phyloP scores from a whole-genome alignment of 1,140 invertebrate genomes.

The Drosophila tropicalis region DNA sequence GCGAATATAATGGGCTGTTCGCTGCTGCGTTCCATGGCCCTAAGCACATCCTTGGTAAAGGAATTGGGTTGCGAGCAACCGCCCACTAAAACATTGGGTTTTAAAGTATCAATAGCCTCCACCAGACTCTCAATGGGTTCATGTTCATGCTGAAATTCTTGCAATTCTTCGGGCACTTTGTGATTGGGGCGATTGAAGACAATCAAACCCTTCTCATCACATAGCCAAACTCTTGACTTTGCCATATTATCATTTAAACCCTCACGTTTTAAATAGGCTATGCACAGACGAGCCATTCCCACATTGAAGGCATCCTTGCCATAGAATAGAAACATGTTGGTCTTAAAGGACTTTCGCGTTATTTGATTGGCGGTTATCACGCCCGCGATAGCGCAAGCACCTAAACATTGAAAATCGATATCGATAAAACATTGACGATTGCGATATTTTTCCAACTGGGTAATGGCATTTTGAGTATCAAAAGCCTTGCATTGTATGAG shows the following conservation, averaged over 20 bases:
- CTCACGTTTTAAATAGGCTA: conserved; percentile 94
- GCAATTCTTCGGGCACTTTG: conserved; percentile 90
- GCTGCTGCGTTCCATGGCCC: conserved; percentile 87
- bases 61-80: conserved; percentile 92
- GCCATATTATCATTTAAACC: conserved; percentile 90
- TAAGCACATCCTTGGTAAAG: conserved; percentile 93
- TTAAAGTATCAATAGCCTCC: conserved; percentile 90
- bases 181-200: conserved; percentile 90
- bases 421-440: conserved; percentile 96
- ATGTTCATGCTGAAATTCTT: conserved; percentile 89
- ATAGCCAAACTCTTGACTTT: conserved; percentile 89
- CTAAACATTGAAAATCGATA: conserved; percentile 97
- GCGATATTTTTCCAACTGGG: conserved; percentile 93
- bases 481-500: conserved; percentile 98
- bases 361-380: conserved; percentile 92
- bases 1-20: conserved; percentile 94
- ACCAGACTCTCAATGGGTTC: conserved; percentile 88
- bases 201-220: conserved; percentile 88
- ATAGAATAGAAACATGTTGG: conserved; percentile 95
- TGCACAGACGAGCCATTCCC: conserved; percentile 93
- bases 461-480: conserved; percentile 95
- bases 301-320: conserved; percentile 95
- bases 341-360: conserved; percentile 89
- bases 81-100: conserved; percentile 94
- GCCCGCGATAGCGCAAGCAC: conserved; percentile 95